Conservation (phyloP, 2,888 invertebrate genomes). For the Argyresthia albistria region DNA sequence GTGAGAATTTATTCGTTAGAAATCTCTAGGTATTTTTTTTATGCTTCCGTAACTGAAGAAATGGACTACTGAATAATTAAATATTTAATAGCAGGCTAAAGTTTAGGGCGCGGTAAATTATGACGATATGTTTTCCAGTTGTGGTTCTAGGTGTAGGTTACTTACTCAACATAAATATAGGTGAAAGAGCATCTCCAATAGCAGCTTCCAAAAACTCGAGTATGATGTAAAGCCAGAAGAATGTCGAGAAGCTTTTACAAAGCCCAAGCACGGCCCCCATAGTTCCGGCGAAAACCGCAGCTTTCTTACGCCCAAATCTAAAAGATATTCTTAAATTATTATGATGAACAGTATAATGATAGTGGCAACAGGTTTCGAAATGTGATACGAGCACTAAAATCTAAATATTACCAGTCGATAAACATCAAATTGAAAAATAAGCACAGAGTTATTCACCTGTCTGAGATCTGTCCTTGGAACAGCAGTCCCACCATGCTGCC, state of each 20-base stretch:
- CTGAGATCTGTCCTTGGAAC: slow-evolving; percentile 56
- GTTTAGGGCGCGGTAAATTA: too few species aligned
- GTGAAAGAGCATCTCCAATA: slow-evolving; percentile 55
- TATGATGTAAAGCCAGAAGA: slow-evolving; percentile 45
- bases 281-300: slow-evolving; percentile 54
- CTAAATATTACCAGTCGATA: too few species aligned
- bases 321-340: background rate
- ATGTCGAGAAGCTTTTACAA: slow-evolving; percentile 43
- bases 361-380: background rate
- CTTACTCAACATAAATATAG: slow-evolving; percentile 62
- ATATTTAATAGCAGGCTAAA: too few species aligned
- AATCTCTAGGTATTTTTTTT: too few species aligned
- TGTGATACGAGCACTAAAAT: background rate
- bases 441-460: slow-evolving; percentile 30
- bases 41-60: too few species aligned
- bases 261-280: slow-evolving; percentile 52
- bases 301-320: slow-evolving; percentile 55
- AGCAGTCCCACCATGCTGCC: slow-evolving; percentile 56
- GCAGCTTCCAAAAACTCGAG: slow-evolving; percentile 53
- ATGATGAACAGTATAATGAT: background rate
- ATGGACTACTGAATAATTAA: too few species aligned
- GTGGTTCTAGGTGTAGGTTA: background rate
- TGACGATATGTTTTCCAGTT: background rate
- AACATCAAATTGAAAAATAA: too few species aligned
- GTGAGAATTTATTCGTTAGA: too few species aligned